A percentile compares a stretch with the other conserved stretches of the same genome.
Conservation (phyloP, 2,888 invertebrate genomes). For the Mechanitis messenoides region DNA sequence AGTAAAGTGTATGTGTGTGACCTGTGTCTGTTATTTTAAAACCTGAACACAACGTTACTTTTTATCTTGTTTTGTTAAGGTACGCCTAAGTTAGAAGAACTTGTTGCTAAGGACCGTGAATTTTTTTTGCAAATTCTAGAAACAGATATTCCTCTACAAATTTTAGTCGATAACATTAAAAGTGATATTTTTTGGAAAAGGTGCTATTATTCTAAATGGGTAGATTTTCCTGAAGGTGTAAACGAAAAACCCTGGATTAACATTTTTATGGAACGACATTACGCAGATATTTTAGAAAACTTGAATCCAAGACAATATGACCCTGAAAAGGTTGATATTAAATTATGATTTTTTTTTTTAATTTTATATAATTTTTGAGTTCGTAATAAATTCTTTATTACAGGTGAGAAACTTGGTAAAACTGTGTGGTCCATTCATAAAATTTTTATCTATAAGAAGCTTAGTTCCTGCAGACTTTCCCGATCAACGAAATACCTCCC, state of each 20-base stretch:
- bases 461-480: constrained; percentile 64
- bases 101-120: constrained; percentile 64
- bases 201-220: constrained; percentile 59
- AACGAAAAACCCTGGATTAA: constrained; percentile 61
- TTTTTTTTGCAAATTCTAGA: constrained; percentile 60
- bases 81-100: constrained; percentile 50
- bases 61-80: constrained; percentile 38
- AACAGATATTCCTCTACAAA: constrained; percentile 57
- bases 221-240: constrained; percentile 43
- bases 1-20: not conserved
- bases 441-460: constrained; percentile 58
- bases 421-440: constrained; percentile 65
- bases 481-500: constrained; percentile 59
- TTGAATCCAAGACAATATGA: constrained; percentile 69
- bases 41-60: not conserved
- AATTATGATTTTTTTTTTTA: constrained; percentile 1
- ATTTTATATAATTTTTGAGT: constrained; percentile 9
- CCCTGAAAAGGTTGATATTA: constrained; percentile 59
- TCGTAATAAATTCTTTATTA: constrained; percentile 16
- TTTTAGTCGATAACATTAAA: constrained; percentile 65
- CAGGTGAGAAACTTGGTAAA: constrained; percentile 62
- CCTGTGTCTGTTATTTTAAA: not conserved
- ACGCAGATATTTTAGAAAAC: constrained; percentile 65
- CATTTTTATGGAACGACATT: constrained; percentile 65
- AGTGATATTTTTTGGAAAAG: constrained; percentile 71